Base-by-base conservation (phyloP, 2,113 vertebrate species). In the Microcebus murinus region DNA sequence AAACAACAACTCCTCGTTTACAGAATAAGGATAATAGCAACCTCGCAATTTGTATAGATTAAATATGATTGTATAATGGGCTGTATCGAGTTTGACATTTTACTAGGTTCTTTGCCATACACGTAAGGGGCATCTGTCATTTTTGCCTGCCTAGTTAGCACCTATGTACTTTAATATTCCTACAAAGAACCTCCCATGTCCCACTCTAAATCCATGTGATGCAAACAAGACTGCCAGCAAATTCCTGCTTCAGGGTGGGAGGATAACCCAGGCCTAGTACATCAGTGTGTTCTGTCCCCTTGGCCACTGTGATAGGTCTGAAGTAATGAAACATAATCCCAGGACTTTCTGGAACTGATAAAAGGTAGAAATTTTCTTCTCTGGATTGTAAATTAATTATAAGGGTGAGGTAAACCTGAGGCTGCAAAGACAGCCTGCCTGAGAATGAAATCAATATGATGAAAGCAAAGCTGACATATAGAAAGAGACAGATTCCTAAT, bases 381-480 rank as follows among this genome's bases (percentile, higher is more conserved):
- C 17, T 79, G 55, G 39, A 73, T 82, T 80, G 25, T 63, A 21
- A 21, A 4, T 81, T 61, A 31, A 29, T 71, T 61, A 59, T 20
- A n/a, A 52, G 63, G 73, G 18, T 80, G 36, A 83, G 29, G 27
- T 80, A 48, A 93, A 36, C 55, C 73, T 79, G 25, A 65, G 39
- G 8, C 10, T 57, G 39, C 80, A 83, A 59, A 96, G 63, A 87
- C 15, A 71, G 13, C 15, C 21, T 76, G 18, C 34, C n/a, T 45
- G 34, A 88, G 57, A 91, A 87, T 82, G 23, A 95, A 95, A 76
- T 21, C 68, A 92, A 63, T 21, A 36, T 27, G 10, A 90, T 87
- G n/a, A 79, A 79, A 83, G 70, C 31, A 86, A n/a, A 48, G 17
- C 31, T 84, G 31, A 84, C 25, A 84, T 17, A 45, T 42, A 48